These are phyloP conservation scores for Tridacna crocea DNA, from an alignment of 2,888 invertebrate species.

Conservation along the genomic window DNA sequence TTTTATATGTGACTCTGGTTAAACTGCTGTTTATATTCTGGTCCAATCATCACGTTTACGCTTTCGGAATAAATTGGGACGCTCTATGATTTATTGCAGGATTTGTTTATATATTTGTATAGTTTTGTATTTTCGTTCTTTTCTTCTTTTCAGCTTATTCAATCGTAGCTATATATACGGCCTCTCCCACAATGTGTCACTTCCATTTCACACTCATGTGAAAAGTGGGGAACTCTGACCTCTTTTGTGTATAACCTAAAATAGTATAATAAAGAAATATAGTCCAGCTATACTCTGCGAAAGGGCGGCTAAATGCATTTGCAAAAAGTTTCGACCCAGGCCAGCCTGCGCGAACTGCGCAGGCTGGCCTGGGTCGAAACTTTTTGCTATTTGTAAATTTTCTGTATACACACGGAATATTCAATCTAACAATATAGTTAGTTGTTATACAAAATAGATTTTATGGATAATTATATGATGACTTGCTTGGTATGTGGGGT, in stretches of 20 bases:
- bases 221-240: not conserved
- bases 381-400: too few species aligned
- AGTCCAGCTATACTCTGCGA: too few species aligned
- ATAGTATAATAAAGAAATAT: not conserved
- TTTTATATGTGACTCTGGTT: not conserved
- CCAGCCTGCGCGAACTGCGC: too few species aligned
- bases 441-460: too few species aligned
- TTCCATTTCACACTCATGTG: slow-evolving; percentile 2
- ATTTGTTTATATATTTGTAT: not conserved
- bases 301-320: too few species aligned
- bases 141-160: not conserved
- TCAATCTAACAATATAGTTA: too few species aligned
- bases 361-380: too few species aligned
- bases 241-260: not conserved
- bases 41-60: not conserved
- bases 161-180: not conserved
- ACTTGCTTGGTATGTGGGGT: too few species aligned
- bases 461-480: too few species aligned
- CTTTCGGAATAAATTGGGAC: not conserved
- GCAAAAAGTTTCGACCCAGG: too few species aligned
- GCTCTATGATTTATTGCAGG: too few species aligned
- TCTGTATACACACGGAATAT: too few species aligned
- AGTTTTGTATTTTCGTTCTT: not conserved
- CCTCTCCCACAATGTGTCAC: not conserved
- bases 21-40: not conserved